These are phyloP conservation scores for Perithous albicinctus DNA, from an alignment of 2,888 invertebrate species.

Conservation along the genomic window DNA sequence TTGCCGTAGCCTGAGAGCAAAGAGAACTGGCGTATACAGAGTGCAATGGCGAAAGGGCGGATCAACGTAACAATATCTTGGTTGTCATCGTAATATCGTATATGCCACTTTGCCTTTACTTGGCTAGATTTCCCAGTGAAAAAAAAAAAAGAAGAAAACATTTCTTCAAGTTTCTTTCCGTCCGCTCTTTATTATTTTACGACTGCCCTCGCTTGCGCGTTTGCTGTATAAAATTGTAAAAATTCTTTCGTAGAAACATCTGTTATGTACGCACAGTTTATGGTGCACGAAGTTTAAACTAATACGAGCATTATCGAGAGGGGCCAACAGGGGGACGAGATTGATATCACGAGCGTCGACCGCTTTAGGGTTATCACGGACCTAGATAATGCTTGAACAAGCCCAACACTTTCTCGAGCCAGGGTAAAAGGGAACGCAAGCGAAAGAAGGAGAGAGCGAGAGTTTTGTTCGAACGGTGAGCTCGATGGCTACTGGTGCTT, in stretches of 20 bases:
- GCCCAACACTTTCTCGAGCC: slow-evolving; percentile 56
- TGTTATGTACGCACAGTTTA: background rate
- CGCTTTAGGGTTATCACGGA: slow-evolving; percentile 61
- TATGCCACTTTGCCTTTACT: slow-evolving; percentile 34
- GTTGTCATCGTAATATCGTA: slow-evolving; percentile 65
- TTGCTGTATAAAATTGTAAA: background rate
- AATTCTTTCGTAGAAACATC: slow-evolving; percentile 3
- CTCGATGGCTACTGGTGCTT: slow-evolving; percentile 35
- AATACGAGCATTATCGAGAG: slow-evolving; percentile 14
- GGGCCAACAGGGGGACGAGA: slow-evolving; percentile 17
- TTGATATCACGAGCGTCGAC: slow-evolving; percentile 43
- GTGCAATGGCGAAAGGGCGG: slow-evolving; percentile 57
- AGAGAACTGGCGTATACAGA: slow-evolving; percentile 18
- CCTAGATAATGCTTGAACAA: slow-evolving; percentile 59
- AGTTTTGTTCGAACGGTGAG: slow-evolving; percentile 14
- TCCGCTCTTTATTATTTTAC: slow-evolving; percentile 33
- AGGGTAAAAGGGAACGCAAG: background rate
- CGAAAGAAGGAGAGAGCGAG: slow-evolving; percentile 42
- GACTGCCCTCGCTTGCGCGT: background rate
- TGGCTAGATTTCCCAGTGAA: background rate
- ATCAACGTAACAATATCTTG: slow-evolving; percentile 62
- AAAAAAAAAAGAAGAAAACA: too few species aligned
- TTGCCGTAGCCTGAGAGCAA: slow-evolving; percentile 18
- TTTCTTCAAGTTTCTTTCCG: slow-evolving; percentile 23
- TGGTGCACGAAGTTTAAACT: background rate